Evolutionary conservation across 2,888 invertebrate species (phyloP).

Genomic region (Trilocha varians): DNA sequence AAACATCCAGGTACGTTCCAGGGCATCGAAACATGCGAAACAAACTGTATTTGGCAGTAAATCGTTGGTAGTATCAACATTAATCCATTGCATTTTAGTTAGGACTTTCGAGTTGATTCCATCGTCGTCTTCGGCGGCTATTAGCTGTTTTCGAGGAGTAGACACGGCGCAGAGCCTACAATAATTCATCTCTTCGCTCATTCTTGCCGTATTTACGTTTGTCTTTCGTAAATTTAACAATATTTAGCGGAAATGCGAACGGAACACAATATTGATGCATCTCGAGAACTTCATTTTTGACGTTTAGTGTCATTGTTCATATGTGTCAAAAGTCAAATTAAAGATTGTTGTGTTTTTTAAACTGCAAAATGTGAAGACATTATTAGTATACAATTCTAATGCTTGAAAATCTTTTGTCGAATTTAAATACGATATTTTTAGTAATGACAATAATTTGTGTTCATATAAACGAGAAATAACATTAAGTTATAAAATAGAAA

Average conservation of each 20-base stretch:
- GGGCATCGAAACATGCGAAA: constrained; percentile 55
- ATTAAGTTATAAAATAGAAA: no score
- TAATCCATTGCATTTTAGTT: constrained; percentile 59
- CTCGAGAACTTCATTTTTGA: neutral
- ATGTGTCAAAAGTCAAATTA: neutral
- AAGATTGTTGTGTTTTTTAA: no score
- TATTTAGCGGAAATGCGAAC: no score
- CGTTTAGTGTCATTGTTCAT: neutral
- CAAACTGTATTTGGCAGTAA: constrained; percentile 53
- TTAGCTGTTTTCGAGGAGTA: constrained; percentile 41
- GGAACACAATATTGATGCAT: neutral
- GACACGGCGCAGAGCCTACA: constrained; percentile 62
- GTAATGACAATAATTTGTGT: no score
- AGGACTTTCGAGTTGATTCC: constrained; percentile 45
- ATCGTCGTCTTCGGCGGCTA: constrained; percentile 49
- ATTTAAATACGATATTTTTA: no score
- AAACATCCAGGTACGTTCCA: constrained; percentile 59
- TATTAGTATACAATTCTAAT: no score
- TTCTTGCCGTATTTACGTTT: constrained; percentile 10
- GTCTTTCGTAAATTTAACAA: no score
- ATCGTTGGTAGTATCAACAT: constrained; percentile 42
- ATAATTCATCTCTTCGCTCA: constrained; percentile 43
- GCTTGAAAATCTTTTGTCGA: no score
- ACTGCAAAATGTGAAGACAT: no score
- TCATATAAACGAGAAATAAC: no score